Evolutionary conservation across 2,888 invertebrate species (phyloP).

Genomic region (Ochropleura plecta): DNA sequence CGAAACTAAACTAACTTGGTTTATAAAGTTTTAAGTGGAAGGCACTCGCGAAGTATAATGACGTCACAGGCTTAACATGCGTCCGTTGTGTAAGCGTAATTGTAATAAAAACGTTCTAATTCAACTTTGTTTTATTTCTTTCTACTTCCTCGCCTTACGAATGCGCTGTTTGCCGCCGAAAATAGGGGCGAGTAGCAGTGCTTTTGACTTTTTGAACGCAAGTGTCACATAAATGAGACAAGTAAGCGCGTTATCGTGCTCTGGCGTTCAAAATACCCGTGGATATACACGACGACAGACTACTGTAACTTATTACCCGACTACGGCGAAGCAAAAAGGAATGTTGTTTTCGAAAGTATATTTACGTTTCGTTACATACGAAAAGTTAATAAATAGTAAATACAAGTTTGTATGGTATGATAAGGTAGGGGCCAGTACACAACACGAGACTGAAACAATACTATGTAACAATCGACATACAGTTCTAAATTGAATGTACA

Average conservation of each 20-base stretch:
- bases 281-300: background rate
- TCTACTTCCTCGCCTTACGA: background rate
- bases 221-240: too few relatives aligned
- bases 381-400: too few relatives aligned
- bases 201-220: too few relatives aligned
- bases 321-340: too few relatives aligned
- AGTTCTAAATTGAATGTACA: too few relatives aligned
- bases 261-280: background rate
- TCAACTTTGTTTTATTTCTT: constrained; percentile 26
- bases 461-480: too few relatives aligned
- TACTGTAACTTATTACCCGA: background rate
- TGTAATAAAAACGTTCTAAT: constrained; percentile 55
- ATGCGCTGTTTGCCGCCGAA: background rate
- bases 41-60: constrained; percentile 16
- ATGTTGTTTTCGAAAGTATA: too few relatives aligned
- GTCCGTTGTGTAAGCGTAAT: constrained; percentile 43
- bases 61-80: constrained; percentile 33
- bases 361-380: too few relatives aligned
- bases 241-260: too few relatives aligned
- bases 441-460: too few relatives aligned
- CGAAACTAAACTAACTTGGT: background rate
- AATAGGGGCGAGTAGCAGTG: background rate
- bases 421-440: too few relatives aligned
- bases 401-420: too few relatives aligned
- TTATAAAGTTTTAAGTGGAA: background rate